These are phyloP conservation scores for Phaonia tiefii DNA, from an alignment of 2,888 invertebrate genomes.

Conservation along the genomic window DNA sequence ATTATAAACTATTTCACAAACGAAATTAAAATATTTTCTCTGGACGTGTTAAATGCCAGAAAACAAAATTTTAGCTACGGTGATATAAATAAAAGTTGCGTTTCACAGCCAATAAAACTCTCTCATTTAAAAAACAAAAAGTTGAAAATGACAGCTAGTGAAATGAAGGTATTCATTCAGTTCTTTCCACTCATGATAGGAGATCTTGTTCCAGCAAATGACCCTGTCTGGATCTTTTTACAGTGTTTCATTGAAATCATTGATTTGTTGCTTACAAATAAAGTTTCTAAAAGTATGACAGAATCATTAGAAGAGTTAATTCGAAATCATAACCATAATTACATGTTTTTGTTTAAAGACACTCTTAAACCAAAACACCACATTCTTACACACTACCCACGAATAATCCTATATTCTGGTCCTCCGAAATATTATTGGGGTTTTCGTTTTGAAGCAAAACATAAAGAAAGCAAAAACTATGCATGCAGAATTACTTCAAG, in stretches of 20 bases:
- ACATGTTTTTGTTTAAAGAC: neutral
- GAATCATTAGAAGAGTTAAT: neutral
- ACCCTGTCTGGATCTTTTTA: slow-evolving; percentile 19
- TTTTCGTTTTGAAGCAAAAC: slow-evolving; percentile 44
- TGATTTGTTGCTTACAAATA: slow-evolving; percentile 19
- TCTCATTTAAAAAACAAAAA: slow-evolving; percentile 8
- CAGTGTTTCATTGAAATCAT: slow-evolving; percentile 24
- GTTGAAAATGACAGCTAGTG: slow-evolving; percentile 7
- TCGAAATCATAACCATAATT: slow-evolving; percentile 6
- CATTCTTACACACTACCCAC: slow-evolving; percentile 44
- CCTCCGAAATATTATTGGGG: slow-evolving; percentile 44
- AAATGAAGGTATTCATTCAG: slow-evolving; percentile 8
- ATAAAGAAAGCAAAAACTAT: slow-evolving; percentile 37
- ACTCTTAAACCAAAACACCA: slow-evolving; percentile 33
- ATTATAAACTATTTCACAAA: slow-evolving; percentile 7
- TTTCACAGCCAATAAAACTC: slow-evolving; percentile 5
- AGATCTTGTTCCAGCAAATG: slow-evolving; percentile 1
- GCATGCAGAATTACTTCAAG: slow-evolving; percentile 21
- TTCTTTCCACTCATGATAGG: slow-evolving; percentile 11
- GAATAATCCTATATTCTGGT: slow-evolving; percentile 37
- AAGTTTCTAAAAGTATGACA: neutral
- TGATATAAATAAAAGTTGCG: neutral
- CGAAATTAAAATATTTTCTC: too few species aligned
- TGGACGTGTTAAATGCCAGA: neutral
- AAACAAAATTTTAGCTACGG: too few species aligned